Base-by-base conservation (phyloP, 2,888 invertebrate species). In the Dynastes maya region DNA sequence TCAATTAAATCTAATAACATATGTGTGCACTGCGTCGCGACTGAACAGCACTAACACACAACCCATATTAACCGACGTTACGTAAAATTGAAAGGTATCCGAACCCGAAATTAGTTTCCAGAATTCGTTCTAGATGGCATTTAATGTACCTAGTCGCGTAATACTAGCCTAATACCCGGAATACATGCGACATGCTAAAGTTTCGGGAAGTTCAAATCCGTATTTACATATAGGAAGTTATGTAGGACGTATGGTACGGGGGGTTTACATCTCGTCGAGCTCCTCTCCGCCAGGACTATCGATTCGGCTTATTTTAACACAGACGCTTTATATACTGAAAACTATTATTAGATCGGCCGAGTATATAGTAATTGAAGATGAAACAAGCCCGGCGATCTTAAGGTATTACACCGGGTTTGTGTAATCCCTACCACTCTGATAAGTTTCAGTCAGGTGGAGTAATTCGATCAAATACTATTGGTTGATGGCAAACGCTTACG, bases 131-230 rank as follows among this genome's bases (percentile, higher is more conserved):
- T 63, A n/a, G 27, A 63, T 13, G 8, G 13, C 29, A 32, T 63
- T 5, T 63, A 63, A 63, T 13, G 32, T 32, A 63, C 11, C 63
- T 63, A n/a, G 11, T 32, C 5, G 55, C 63, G 32, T 63, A 63
- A 63, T 63, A 32, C 63, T n/a, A 32, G 63, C 32, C 32, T 63
- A 63, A 32, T 63, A 32, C 63, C 32, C 1, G 32, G 13, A 58
- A 22, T 58, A 63, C 63, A 63, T n/a, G 63, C 63, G 32, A 63
- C 63, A 29, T 11, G 45, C 13, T 32, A 29, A 32, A 63, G 29
- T 32, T 63, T 63, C 11, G 29, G 63, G 32, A 63, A 63, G 63
- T 63, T 63, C 32, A 63, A n/a, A 63, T 58, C 55, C 55, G 55
- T 58, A 58, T 58, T 58, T 58, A 58, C 55, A 58, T 58, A 22